Evolutionary conservation across 2,888 invertebrate species (phyloP).

Genomic region (Philonicus albiceps): DNA sequence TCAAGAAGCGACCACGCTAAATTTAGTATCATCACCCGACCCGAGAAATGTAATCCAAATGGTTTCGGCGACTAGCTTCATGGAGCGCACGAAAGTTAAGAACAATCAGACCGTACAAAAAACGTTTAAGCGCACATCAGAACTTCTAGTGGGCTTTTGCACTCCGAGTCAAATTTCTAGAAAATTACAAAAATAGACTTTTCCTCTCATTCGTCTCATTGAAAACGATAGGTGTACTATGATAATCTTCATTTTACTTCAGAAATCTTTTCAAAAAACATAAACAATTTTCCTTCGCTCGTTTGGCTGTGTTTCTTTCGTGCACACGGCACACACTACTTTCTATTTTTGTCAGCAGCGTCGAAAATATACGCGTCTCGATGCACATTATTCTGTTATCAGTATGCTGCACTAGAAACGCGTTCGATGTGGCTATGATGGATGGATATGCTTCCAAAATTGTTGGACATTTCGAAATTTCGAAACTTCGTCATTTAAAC

Average conservation of each 20-base stretch:
- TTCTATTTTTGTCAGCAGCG: constrained; percentile 20
- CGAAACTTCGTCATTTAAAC: not conserved
- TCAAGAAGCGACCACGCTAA: not conserved
- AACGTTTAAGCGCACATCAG: not conserved
- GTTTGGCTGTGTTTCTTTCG: not conserved
- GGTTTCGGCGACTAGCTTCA: not conserved
- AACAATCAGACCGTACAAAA: constrained; percentile 25
- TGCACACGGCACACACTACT: constrained; percentile 32
- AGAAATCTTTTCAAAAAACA: not conserved
- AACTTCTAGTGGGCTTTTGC: constrained; percentile 6
- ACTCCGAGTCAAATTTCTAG: constrained; percentile 40
- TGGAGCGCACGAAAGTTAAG: constrained; percentile 5
- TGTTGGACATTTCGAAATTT: not conserved
- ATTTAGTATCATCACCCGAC: constrained; percentile 24
- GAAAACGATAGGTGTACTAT: constrained; percentile 14
- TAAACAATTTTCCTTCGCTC: not conserved
- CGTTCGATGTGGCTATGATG: not conserved
- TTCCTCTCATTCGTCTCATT: constrained; percentile 15
- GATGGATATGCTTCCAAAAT: not conserved
- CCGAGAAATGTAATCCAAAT: constrained; percentile 21
- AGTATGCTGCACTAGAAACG: not conserved
- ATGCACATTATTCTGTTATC: constrained; percentile 31
- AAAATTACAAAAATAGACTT: constrained; percentile 40
- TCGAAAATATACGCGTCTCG: not conserved
- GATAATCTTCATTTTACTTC: constrained; percentile 15